Conservation (phyloP, 2,113 vertebrate genomes). For the Esox niger region DNA sequence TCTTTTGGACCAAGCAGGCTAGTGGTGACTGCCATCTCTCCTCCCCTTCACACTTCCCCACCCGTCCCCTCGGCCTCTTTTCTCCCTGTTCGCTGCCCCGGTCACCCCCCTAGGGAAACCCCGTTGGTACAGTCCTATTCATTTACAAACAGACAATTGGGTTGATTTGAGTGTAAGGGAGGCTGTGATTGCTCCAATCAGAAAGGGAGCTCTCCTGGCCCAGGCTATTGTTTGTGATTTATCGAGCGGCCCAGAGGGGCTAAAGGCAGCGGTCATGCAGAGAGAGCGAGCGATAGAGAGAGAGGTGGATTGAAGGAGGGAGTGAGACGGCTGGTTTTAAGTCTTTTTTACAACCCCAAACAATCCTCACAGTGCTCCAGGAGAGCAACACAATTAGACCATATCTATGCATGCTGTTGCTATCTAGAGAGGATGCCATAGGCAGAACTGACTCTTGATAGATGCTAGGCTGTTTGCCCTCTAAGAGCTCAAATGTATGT, state of each 20-base stretch:
- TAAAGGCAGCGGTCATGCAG: not conserved
- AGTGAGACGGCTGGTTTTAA: too few species aligned
- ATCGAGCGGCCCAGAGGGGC: not conserved
- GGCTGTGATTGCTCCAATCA: not conserved
- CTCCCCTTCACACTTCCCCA: not conserved
- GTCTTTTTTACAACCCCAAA: too few species aligned
- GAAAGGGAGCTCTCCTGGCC: not conserved
- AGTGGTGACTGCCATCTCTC: not conserved
- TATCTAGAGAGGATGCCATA: too few species aligned
- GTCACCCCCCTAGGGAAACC: not conserved
- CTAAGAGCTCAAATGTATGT: too few species aligned
- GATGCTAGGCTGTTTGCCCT: too few species aligned
- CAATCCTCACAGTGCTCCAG: too few species aligned
- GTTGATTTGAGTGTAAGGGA: constrained; percentile 3
- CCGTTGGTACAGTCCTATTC: not conserved
- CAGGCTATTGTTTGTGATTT: not conserved
- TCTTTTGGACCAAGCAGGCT: too few species aligned
- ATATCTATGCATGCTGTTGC: too few species aligned
- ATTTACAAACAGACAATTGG: not conserved
- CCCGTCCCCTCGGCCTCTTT: not conserved
- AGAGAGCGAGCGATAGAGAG: not conserved
- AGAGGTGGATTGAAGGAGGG: too few species aligned
- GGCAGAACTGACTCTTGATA: too few species aligned
- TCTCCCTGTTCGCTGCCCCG: not conserved
- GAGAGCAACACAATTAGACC: too few species aligned